Conservation (phyloP, 2,888 invertebrate genomes). For the Pheosia gnoma region DNA sequence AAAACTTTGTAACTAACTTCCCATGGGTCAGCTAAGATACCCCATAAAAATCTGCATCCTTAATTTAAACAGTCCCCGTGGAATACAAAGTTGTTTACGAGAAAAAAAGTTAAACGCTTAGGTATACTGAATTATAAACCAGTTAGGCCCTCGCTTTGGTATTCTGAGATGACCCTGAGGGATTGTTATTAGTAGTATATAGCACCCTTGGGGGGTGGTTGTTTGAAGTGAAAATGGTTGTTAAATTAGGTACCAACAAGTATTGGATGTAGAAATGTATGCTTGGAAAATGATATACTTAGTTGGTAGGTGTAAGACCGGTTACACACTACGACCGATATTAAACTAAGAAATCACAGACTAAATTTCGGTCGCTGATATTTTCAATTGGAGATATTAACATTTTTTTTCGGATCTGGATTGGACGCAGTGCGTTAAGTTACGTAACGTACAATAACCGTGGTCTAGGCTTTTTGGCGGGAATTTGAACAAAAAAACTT, state of each 20-base stretch:
- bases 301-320: too few relatives aligned
- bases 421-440: too few relatives aligned
- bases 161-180: constrained; percentile 15
- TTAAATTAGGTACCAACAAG: neutral
- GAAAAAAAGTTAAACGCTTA: constrained; percentile 32
- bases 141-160: constrained; percentile 1
- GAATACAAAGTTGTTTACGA: constrained; percentile 33
- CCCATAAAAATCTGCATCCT: constrained; percentile 7
- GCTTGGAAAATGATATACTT: too few relatives aligned
- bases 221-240: constrained; percentile 3
- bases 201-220: neutral
- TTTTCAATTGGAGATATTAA: too few relatives aligned
- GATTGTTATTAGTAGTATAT: constrained; percentile 32
- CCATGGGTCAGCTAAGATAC: constrained; percentile 4
- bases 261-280: too few relatives aligned
- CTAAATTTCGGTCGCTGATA: too few relatives aligned
- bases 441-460: too few relatives aligned
- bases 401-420: too few relatives aligned
- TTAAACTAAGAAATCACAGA: too few relatives aligned
- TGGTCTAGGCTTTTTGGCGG: too few relatives aligned
- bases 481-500: too few relatives aligned
- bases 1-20: neutral
- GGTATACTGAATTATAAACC: constrained; percentile 6
- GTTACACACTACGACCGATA: too few relatives aligned
- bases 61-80: constrained; percentile 3